Evolutionary conservation across 2,797 vertebrate species (phyloP), one percentile per base, ranked within the genome.

Genomic region (Hemibagrus guttatus): DNA sequence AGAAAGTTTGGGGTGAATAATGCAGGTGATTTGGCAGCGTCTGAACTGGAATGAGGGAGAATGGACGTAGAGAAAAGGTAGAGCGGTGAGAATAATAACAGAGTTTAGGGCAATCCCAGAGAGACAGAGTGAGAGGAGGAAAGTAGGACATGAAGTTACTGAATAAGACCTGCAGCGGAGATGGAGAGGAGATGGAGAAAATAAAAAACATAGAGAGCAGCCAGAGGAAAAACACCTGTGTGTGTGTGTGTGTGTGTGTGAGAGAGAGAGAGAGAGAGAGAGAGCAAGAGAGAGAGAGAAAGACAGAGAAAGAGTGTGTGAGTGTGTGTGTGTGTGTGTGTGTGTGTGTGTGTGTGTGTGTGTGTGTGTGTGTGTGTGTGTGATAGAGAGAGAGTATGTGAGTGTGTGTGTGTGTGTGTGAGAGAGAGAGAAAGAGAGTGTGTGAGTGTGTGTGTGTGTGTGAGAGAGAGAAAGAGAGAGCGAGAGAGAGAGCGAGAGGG

Each of bases 91-190:
- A 79, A 64, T 64, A 56, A 78, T 35, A 68, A 69, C 63, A 85
- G 75, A 68, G 49, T 49, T 79, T n/a, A 78, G 74, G 64, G 42
- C 63, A 19, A 17, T 58, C 61, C 84, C 23, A 2, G 61, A 79
- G 74, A 78, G 58, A 78, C 35, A 66, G 39, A 11, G 31, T 13
- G 9, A 85, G 64, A 69, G 75, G 23, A 85, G 28, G 63, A 85
- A 85, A 79, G 54, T 79, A 66, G 84, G 75, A 79, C 75, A 69
- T 85, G 75, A 31, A 85, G 84, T 52, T 80, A 79, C 58, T 54
- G 75, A 75, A 69, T 6, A 68, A 85, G 58, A 79, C 59, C 19
- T 56, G 75, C 56, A 79, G 61, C 61, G 75, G n/a, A 84, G 13
- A 63, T 19, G 19, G 35, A 49, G 75, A 63, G 0, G 2, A 79